Base-by-base conservation (phyloP, 2,113 vertebrate genomes). In the Chunga burmeisteri region DNA sequence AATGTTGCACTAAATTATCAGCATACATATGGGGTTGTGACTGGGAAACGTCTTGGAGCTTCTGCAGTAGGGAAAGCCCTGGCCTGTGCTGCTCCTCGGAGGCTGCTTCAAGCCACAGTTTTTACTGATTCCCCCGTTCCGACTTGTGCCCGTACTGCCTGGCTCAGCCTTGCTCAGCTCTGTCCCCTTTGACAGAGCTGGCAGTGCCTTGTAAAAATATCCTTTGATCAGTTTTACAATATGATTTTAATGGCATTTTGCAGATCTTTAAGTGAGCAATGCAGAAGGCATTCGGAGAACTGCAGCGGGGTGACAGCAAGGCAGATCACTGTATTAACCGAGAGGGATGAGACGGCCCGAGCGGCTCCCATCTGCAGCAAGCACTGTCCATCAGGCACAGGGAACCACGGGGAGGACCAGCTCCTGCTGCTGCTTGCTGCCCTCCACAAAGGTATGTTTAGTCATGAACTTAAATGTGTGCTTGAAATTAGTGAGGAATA, bases 381-480 rank as follows among this genome's bases (percentile, higher is more conserved):
- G 40, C 7, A 2, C 12, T 17, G 34, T 26, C 56, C 10, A 0
- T n/a, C 18, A 12, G 44, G 58, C 1, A 0, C 58, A 16, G 55
- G 38, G 29, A 38, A 18, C 27, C 34, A 12, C 1, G 6, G 10
- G 3, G 9, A 17, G 20, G 30, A 59, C 18, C 44, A 27, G 61
- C 53, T 67, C 46, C 38, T 29, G 52, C 66, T 42, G 38, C 46
- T 20, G 34, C 58, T 29, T 8, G 58, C 59, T 73, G 50, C 13
- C 19, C 44, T 65, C 27, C 59, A 12, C 74, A 58, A 14, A 29
- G 44, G 15, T 5, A 4, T 6, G 10, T 21, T 38, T 52, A 44
- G 44, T 25, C 0, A 0, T 25, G 34, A 23, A 3, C n/a, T 62
- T 46, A 22, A 52, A 34, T 3, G 13, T 23, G 53, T 0, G 0